phyloP scores from a whole-genome alignment of 2,888 invertebrate species.

The Sinopyrophorus schimmeli region DNA sequence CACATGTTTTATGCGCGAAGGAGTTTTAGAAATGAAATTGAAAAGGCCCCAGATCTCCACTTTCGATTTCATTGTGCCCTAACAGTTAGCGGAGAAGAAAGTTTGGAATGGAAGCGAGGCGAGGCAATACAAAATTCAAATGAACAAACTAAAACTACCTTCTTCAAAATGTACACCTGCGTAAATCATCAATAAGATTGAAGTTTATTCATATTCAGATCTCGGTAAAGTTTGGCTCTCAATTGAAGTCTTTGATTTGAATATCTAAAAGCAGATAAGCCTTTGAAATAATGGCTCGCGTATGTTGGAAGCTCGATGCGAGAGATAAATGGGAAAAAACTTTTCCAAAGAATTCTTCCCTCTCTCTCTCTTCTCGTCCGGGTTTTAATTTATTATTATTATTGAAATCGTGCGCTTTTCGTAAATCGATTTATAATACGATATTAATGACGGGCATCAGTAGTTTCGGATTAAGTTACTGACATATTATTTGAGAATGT shows the following conservation, averaged over 20 bases:
- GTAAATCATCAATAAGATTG: conserved; percentile 35
- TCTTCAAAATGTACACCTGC: conserved; percentile 31
- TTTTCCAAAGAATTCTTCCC: too few species aligned
- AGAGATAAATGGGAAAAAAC: conserved; percentile 37
- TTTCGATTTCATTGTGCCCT: conserved; percentile 24
- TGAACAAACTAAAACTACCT: conserved; percentile 20
- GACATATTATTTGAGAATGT: too few species aligned
- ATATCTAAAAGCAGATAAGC: conserved; percentile 35
- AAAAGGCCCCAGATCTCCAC: conserved; percentile 12
- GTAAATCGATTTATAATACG: conserved; percentile 30
- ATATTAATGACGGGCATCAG: conserved; percentile 28
- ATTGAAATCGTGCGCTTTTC: conserved; percentile 8
- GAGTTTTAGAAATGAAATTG: too few species aligned
- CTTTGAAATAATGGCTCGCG: conserved; percentile 34
- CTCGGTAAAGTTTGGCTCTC: conserved; percentile 33
- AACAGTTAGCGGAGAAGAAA: conserved; percentile 17
- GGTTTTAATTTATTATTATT: background rate
- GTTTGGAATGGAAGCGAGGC: conserved; percentile 8
- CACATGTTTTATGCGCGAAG: too few species aligned
- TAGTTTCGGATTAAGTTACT: too few species aligned
- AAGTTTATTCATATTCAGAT: conserved; percentile 36
- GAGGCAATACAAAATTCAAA: background rate
- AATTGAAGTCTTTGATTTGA: conserved; percentile 35
- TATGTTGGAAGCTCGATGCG: conserved; percentile 34
- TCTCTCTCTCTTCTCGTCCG: too few species aligned